Base-by-base conservation (phyloP, 2,797 vertebrate species). In the Steatocranus sp. region DNA sequence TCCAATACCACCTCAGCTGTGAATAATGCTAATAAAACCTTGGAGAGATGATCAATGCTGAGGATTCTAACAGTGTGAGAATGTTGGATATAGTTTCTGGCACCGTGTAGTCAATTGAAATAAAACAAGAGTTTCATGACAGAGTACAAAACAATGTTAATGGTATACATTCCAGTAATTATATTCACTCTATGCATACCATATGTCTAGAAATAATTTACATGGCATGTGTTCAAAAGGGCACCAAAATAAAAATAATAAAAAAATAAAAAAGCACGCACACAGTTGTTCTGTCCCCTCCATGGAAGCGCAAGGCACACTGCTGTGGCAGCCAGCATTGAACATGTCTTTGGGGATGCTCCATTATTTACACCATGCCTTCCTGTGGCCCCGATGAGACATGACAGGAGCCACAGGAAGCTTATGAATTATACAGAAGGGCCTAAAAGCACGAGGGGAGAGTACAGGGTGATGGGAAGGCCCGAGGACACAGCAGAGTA, bases 311-410 rank as follows among this genome's bases (percentile, higher is more conserved):
- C 83, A 82, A 63, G 73, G 86, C 78, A 80, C 34, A 34, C 85
- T 85, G 89, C 89, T 90, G 85, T 90, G 92, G 88, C 91, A 91
- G 89, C 88, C 90, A 86, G 85, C 90, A 78, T 80, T 86, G 89
- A 90, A 92, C 89, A 87, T 66, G 81, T 95, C 87, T 93, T 91
- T 83, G 93, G 86, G 93, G 95, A 91, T 87, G 94, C 94, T 97
- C 92, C 94, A 94, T 97, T 97, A 96, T 97, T 97, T 96, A 96
- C 96, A 93, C 93, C 91, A 84, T 90, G 75, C 85, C 91, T 95
- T 96, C 86, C 91, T 93, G 88, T 92, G 87, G 88, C 95, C 92
- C 92, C 95, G 94, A 96, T 92, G 83, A 88, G 95, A 95, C 89
- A 88, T 95, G 95, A 96, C 91, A 96, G 95, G 93, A 95, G 86